Evolutionary conservation across 2,888 invertebrate species (phyloP).

Genomic region (Coremacera marginata): DNA sequence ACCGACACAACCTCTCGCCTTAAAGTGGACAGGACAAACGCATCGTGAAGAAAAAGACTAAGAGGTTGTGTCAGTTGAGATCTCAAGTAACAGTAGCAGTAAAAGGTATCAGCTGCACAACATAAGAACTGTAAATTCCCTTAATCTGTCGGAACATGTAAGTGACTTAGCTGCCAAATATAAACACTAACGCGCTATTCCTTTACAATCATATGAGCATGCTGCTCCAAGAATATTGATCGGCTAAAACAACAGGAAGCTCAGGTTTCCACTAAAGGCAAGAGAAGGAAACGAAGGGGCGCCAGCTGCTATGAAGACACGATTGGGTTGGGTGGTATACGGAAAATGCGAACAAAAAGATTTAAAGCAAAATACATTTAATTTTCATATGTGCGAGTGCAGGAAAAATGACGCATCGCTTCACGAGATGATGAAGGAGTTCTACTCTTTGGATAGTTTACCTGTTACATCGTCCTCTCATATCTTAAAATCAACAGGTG

Average conservation of each 20-base stretch:
- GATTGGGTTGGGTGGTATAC: constrained; percentile 36
- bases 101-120: not conserved
- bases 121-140: not conserved
- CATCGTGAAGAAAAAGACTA: not conserved
- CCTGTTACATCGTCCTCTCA: constrained; percentile 3
- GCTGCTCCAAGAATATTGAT: constrained; percentile 40
- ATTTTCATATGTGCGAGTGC: constrained; percentile 10
- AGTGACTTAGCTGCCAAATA: not conserved
- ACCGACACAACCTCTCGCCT: constrained; percentile 32
- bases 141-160: not conserved
- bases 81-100: not conserved
- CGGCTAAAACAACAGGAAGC: constrained; percentile 40
- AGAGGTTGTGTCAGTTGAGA: not conserved
- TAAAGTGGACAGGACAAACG: constrained; percentile 30
- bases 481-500: not conserved
- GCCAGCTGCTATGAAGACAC: constrained; percentile 33
- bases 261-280: not conserved
- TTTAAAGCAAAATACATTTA: not conserved
- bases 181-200: not conserved
- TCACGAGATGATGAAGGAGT: constrained; percentile 30
- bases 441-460: constrained; percentile 42
- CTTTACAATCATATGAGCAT: constrained; percentile 34
- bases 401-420: constrained; percentile 5
- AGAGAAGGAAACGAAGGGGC: constrained; percentile 8
- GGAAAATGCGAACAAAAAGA: not conserved